Evolutionary conservation across 2,888 invertebrate species (phyloP).

Genomic region (Noctua janthe): DNA sequence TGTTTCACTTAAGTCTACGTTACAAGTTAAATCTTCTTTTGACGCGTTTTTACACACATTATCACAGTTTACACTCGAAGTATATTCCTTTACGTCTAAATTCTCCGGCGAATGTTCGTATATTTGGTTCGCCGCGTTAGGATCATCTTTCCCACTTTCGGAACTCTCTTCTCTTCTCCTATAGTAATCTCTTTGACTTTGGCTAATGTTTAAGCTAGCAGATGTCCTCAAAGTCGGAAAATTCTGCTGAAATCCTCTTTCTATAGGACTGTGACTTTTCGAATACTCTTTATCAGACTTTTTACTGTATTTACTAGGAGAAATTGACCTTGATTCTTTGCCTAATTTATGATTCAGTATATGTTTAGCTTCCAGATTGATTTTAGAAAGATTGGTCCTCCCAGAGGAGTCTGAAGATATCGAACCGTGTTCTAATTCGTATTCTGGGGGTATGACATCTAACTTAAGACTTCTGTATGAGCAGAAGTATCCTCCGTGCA

Average conservation of each 20-base stretch:
- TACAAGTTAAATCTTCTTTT: conserved; percentile 81
- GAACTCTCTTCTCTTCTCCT: conserved; percentile 72
- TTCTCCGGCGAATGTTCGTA: conserved; percentile 87
- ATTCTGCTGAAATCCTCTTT: conserved; percentile 83
- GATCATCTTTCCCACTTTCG: conserved; percentile 73
- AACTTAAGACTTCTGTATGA: conserved; percentile 89
- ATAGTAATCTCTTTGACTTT: conserved; percentile 71
- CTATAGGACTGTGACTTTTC: conserved; percentile 87
- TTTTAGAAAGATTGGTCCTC: conserved; percentile 81
- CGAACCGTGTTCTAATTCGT: conserved; percentile 85
- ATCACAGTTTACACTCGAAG: conserved; percentile 78
- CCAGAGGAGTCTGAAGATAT: conserved; percentile 85
- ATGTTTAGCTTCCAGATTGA: conserved; percentile 81
- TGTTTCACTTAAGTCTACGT: conserved; percentile 87
- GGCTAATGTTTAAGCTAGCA: conserved; percentile 80
- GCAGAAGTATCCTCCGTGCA: conserved; percentile 96
- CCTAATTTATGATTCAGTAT: conserved; percentile 76
- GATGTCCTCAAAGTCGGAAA: conserved; percentile 80
- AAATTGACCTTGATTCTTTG: conserved; percentile 84
- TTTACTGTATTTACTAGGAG: conserved; percentile 81
- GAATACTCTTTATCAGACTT: conserved; percentile 84
- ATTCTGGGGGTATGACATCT: conserved; percentile 86
- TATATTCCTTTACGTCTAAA: conserved; percentile 81
- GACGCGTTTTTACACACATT: conserved; percentile 76
- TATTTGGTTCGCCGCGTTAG: conserved; percentile 75